A percentile compares a stretch with the other conserved stretches of the same genome.
Evolutionary conservation across 2,888 invertebrate genomes (phyloP).

Genomic region (Cosmia trapezina): DNA sequence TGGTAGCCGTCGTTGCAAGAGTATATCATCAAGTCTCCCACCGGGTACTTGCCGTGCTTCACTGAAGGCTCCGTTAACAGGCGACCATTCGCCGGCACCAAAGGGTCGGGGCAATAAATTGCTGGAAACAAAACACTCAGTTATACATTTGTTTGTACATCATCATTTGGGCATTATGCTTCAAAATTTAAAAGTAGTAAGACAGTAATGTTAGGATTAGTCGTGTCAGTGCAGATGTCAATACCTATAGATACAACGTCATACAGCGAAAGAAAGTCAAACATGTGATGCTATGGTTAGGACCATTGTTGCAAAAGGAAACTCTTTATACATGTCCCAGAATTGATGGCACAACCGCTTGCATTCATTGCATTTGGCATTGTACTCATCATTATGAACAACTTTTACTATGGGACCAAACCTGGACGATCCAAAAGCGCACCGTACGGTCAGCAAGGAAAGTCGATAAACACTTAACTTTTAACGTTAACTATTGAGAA

Average conservation of each 20-base stretch:
- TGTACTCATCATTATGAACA: too few species aligned
- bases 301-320: background rate
- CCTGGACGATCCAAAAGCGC: too few species aligned
- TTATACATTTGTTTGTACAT: background rate
- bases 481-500: too few species aligned
- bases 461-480: too few species aligned
- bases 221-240: background rate
- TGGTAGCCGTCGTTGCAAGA: conserved; percentile 83
- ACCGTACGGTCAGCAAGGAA: too few species aligned
- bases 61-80: conserved; percentile 81
- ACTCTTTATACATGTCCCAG: background rate
- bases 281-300: background rate
- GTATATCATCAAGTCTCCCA: conserved; percentile 95
- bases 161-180: background rate
- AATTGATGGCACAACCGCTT: too few species aligned
- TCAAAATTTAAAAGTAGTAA: background rate
- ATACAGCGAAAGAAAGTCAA: background rate
- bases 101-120: conserved; percentile 95
- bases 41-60: conserved; percentile 92
- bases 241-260: background rate
- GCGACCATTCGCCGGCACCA: conserved; percentile 93
- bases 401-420: too few species aligned
- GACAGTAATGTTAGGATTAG: background rate
- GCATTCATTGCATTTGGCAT: too few species aligned
- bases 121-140: conserved; percentile 86